Percentiles rank a stretch among this genome's conserved stretches.
Conservation (phyloP, 2,888 invertebrate species). For the Teinopalpus imperialis region DNA sequence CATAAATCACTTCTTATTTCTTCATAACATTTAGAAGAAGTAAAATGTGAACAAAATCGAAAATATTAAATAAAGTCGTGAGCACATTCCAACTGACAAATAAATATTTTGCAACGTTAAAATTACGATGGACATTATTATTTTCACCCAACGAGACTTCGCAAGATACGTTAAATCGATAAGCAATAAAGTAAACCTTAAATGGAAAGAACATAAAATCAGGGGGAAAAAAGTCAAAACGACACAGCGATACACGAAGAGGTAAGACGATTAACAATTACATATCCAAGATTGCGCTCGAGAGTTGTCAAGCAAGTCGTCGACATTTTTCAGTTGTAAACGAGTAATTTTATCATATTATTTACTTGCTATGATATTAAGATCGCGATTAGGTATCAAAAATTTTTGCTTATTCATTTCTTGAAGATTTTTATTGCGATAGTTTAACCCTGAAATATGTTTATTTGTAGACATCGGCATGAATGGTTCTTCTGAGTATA, state of each 20-base stretch:
- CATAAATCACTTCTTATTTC: too few species aligned
- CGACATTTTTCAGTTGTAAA: not conserved
- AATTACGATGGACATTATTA: conserved; percentile 18
- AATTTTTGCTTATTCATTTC: too few species aligned
- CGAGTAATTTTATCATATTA: conserved; percentile 1
- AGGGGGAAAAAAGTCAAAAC: conserved; percentile 3
- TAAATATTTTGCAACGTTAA: conserved; percentile 4
- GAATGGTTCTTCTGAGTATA: too few species aligned
- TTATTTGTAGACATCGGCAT: too few species aligned
- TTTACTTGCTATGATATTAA: too few species aligned
- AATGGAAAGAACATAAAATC: conserved; percentile 17
- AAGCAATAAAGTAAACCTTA: conserved; percentile 23
- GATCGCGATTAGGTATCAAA: too few species aligned
- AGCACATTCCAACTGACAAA: not conserved
- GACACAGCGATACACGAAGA: conserved; percentile 14
- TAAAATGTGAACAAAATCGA: too few species aligned
- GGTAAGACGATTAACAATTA: conserved; percentile 10
- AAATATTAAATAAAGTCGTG: conserved; percentile 4
- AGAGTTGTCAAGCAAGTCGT: conserved; percentile 20
- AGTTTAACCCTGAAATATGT: too few species aligned
- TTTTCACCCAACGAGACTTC: conserved; percentile 17
- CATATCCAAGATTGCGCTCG: conserved; percentile 10
- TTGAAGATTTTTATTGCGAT: too few species aligned
- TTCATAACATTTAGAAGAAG: too few species aligned
- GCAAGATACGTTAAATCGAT: conserved; percentile 17